These are phyloP conservation scores for Helicoverpa assulta DNA, from an alignment of 2,888 invertebrate species.

Conservation along the genomic window DNA sequence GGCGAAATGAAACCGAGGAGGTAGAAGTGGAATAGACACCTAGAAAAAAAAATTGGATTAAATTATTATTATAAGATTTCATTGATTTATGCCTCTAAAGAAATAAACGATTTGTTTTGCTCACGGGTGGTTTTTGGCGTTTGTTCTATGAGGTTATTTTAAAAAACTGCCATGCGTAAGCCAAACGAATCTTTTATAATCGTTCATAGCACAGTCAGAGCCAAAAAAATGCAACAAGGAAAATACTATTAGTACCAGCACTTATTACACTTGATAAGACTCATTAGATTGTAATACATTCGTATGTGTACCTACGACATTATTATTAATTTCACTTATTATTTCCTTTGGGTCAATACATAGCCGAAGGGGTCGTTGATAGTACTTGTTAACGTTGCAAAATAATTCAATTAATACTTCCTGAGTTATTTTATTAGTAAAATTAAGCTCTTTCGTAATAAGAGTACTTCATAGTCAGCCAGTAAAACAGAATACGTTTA, in stretches of 20 bases:
- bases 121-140: too few relatives aligned
- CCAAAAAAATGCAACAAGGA: conserved; percentile 6
- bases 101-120: too few relatives aligned
- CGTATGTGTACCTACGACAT: conserved; percentile 22
- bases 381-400: conserved; percentile 18
- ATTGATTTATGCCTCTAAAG: too few relatives aligned
- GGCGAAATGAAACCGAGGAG: conserved; percentile 26
- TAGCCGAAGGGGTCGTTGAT: conserved; percentile 26
- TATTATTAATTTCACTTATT: conserved; percentile 43
- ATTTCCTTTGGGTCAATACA: conserved; percentile 32
- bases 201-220: too few relatives aligned
- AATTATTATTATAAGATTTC: too few relatives aligned
- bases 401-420: conserved; percentile 16
- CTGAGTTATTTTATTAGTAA: neutral
- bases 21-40: conserved; percentile 24
- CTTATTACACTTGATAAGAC: conserved; percentile 41
- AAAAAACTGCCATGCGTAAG: too few relatives aligned
- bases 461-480: neutral
- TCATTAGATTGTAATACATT: conserved; percentile 44
- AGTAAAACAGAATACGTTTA: conserved; percentile 5
- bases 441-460: neutral
- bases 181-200: too few relatives aligned
- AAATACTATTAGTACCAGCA: conserved; percentile 9
- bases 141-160: too few relatives aligned
- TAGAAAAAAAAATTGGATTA: conserved; percentile 5